These are phyloP conservation scores for Drusus annulatus DNA, from an alignment of 1,140 invertebrate species.

Conservation along the genomic window DNA sequence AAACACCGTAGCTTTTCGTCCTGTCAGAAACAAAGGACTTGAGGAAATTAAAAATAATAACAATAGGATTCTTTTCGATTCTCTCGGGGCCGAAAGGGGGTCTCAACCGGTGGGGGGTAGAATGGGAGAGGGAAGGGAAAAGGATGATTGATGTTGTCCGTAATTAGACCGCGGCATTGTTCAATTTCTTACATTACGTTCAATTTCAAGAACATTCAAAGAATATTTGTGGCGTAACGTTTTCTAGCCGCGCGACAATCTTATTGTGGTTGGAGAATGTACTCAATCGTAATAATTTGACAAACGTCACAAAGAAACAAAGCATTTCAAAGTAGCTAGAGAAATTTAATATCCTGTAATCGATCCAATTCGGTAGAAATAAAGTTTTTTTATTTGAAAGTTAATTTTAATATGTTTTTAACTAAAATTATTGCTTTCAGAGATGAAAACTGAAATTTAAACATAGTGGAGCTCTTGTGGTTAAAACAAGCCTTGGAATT, in stretches of 20 bases:
- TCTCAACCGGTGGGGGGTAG: background rate
- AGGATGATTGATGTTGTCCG: constrained; percentile 48
- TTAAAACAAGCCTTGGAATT: too few relatives aligned
- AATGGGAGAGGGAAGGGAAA: constrained; percentile 9
- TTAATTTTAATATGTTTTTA: too few relatives aligned
- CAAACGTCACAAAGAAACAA: constrained; percentile 11
- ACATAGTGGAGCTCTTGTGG: too few relatives aligned
- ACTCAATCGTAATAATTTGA: constrained; percentile 15
- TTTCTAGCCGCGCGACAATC: background rate
- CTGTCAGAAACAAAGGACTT: constrained; percentile 49
- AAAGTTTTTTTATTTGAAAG: too few relatives aligned
- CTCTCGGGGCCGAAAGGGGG: background rate
- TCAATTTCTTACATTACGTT: constrained; percentile 39
- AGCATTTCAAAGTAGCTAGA: background rate
- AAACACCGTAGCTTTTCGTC: background rate
- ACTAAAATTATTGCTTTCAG: too few relatives aligned
- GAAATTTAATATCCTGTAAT: constrained; percentile 7
- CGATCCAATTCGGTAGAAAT: background rate
- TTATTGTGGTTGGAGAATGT: background rate
- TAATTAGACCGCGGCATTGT: constrained; percentile 49
- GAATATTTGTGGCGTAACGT: background rate
- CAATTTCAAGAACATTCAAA: constrained; percentile 30
- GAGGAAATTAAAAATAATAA: constrained; percentile 54
- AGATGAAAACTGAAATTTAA: too few relatives aligned
- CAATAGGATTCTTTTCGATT: constrained; percentile 45